phyloP scores from a whole-genome alignment of 2,888 invertebrate species.

The Andricus curvator region DNA sequence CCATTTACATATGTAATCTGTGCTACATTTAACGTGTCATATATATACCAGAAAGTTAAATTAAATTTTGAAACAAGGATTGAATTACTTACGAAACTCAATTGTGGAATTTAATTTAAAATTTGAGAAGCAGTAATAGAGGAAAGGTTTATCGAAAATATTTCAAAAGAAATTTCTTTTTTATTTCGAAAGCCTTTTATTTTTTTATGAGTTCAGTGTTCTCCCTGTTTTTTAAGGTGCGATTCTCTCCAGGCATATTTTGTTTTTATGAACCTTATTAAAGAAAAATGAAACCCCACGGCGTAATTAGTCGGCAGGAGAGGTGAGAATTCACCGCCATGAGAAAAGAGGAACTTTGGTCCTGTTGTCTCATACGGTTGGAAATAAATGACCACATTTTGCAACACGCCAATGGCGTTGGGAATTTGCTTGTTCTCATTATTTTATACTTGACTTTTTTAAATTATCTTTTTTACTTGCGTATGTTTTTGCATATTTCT shows the following conservation, averaged over 20 bases:
- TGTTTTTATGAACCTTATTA: neutral
- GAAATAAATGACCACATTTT: conserved; percentile 54
- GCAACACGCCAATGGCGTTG: conserved; percentile 65
- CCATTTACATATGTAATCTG: too few species aligned
- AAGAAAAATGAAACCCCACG: neutral
- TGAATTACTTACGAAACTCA: too few species aligned
- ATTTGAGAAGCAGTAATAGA: too few species aligned
- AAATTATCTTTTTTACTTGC: neutral
- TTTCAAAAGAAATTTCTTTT: neutral
- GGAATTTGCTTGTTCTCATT: conserved; percentile 62
- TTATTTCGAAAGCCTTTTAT: neutral
- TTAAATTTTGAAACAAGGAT: too few species aligned
- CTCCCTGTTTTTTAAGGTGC: neutral
- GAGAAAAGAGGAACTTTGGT: neutral
- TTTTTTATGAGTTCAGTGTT: neutral
- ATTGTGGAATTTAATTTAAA: too few species aligned
- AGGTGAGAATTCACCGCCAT: conserved; percentile 9
- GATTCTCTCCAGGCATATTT: neutral
- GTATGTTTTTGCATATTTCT: neutral
- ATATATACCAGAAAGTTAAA: too few species aligned
- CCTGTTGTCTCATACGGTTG: neutral
- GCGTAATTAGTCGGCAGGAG: neutral
- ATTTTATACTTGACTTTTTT: conserved; percentile 52
- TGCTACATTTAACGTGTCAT: too few species aligned
- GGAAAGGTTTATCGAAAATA: neutral